These are phyloP conservation scores for Strongylocentrotus purpuratus DNA, from an alignment of 35 echinoderm and acorn worm species.

Conservation along the genomic window DNA sequence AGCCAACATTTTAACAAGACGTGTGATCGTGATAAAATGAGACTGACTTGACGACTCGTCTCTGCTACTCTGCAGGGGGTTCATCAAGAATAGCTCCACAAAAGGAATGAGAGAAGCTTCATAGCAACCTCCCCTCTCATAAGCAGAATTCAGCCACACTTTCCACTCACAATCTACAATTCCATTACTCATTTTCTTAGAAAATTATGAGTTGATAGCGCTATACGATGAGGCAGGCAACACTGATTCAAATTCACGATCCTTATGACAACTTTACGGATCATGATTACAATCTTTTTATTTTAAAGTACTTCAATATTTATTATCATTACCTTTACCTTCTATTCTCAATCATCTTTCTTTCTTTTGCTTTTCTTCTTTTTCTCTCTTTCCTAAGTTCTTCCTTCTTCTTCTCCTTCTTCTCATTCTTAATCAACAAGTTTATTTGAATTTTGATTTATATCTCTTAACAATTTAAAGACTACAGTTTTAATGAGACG, in stretches of 20 bases:
- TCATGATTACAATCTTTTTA: too few species aligned
- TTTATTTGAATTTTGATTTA: too few species aligned
- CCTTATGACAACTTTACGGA: too few species aligned
- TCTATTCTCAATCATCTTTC: background rate
- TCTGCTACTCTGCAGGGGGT: conserved; percentile 26
- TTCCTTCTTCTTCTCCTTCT: background rate
- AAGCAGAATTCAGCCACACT: background rate
- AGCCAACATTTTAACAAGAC: conserved; percentile 30
- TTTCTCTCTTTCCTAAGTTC: background rate
- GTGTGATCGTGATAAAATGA: conserved; percentile 35
- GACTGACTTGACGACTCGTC: background rate
- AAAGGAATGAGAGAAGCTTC: background rate
- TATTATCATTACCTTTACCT: background rate
- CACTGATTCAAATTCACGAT: background rate
- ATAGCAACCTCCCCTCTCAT: background rate
- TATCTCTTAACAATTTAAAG: too few species aligned
- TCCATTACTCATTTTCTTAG: background rate
- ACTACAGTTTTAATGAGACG: too few species aligned
- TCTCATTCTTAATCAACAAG: background rate
- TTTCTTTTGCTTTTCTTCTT: background rate
- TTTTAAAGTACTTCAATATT: too few species aligned
- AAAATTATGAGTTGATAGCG: background rate
- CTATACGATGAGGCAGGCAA: background rate
- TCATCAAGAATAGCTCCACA: background rate
- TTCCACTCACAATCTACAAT: background rate